Evolutionary conservation across 1,140 invertebrate species (phyloP).

Genomic region (Cherax quadricarinatus): DNA sequence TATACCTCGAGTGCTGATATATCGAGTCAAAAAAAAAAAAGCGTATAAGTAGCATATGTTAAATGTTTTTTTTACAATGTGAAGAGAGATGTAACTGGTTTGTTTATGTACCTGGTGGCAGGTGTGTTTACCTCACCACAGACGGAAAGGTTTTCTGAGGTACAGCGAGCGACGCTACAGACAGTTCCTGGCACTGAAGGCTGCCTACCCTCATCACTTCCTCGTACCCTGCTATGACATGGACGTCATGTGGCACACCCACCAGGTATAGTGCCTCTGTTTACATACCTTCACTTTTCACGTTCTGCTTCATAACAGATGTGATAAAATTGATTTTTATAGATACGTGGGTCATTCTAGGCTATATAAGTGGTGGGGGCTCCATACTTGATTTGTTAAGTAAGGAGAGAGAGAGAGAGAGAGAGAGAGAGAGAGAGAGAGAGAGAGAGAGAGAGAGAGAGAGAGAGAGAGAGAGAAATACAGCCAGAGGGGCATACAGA

Average conservation of each 20-base stretch:
- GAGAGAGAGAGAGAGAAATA: not conserved
- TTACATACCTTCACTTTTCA: not conserved
- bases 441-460: not conserved
- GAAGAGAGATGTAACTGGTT: too few species aligned
- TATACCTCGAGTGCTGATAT: too few species aligned
- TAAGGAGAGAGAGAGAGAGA: not conserved
- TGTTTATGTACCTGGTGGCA: not conserved
- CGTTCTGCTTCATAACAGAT: too few species aligned
- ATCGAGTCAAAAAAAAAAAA: too few species aligned
- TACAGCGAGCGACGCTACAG: slow-evolving; percentile 56
- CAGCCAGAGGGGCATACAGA: too few species aligned
- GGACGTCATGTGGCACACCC: slow-evolving; percentile 71
- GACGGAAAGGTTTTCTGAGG: slow-evolving; percentile 56
- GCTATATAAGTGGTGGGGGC: too few species aligned
- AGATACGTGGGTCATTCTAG: too few species aligned
- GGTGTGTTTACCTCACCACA: slow-evolving; percentile 64
- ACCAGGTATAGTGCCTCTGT: slow-evolving; percentile 51
- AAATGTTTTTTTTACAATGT: too few species aligned
- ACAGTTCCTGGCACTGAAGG: slow-evolving; percentile 68
- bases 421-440: too few species aligned
- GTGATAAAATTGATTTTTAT: too few species aligned
- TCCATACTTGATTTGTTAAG: too few species aligned
- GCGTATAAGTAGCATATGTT: too few species aligned
- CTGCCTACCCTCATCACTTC: slow-evolving; percentile 54
- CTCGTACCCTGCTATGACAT: slow-evolving; percentile 73